phyloP scores from a whole-genome alignment of 2,888 invertebrate genomes.

The Drosophila koepferae region DNA sequence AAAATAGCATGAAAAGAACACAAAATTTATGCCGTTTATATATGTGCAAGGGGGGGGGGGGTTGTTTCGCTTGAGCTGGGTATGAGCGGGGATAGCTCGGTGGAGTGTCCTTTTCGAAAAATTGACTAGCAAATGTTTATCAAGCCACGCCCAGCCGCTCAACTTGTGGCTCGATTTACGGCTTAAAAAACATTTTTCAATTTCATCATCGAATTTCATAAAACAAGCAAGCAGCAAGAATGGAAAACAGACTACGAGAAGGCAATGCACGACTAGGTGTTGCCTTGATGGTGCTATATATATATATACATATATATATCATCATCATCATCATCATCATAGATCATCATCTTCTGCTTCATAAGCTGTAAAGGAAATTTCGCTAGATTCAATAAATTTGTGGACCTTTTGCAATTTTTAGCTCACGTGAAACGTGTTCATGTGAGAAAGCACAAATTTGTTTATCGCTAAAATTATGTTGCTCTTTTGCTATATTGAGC shows the following conservation, averaged over 20 bases:
- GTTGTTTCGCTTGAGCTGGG: background rate
- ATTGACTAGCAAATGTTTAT: slow-evolving; percentile 38
- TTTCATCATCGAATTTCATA: slow-evolving; percentile 16
- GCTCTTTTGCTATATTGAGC: background rate
- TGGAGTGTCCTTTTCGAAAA: slow-evolving; percentile 11
- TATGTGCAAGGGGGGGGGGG: background rate
- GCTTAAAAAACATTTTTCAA: slow-evolving; percentile 12
- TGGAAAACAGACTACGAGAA: background rate
- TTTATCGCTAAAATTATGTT: background rate
- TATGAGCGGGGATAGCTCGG: background rate
- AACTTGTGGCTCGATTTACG: slow-evolving; percentile 27
- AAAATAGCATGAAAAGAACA: slow-evolving; percentile 39
- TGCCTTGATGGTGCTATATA: background rate
- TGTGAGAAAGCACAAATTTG: background rate
- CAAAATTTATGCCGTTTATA: slow-evolving; percentile 18
- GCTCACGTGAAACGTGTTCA: background rate
- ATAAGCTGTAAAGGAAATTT: background rate
- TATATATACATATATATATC: too few species aligned
- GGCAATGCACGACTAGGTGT: background rate
- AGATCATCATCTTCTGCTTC: background rate
- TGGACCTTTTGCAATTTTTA: background rate
- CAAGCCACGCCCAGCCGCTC: slow-evolving; percentile 13
- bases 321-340: too few species aligned
- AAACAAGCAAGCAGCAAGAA: background rate
- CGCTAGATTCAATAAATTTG: background rate